Evolutionary conservation across 2,797 vertebrate species (phyloP).

Genomic region (Sebastes vulpes): DNA sequence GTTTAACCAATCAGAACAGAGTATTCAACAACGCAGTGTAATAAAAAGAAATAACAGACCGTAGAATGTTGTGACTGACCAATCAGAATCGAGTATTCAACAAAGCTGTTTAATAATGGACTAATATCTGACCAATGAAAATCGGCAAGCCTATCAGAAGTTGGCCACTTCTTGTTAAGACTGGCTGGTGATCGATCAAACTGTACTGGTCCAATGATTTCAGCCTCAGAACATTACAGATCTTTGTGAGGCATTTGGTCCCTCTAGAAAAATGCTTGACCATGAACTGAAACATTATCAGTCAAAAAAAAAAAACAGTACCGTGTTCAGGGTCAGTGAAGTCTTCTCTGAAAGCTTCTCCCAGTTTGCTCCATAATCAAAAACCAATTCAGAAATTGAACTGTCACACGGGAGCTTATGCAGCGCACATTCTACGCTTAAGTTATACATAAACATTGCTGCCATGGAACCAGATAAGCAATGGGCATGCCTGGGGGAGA

Average conservation of each 20-base stretch:
- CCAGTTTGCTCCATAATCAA: constrained; percentile 61
- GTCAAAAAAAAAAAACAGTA: not conserved
- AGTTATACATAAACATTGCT: constrained; percentile 82
- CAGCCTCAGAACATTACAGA: not conserved
- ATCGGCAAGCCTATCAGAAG: not conserved
- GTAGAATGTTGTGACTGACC: too few species aligned
- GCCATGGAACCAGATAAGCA: constrained; percentile 76
- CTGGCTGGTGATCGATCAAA: not conserved
- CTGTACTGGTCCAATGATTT: not conserved
- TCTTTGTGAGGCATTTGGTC: not conserved
- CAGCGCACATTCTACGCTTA: constrained; percentile 61
- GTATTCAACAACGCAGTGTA: too few species aligned
- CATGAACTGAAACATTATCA: constrained; percentile 24
- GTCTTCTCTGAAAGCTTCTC: constrained; percentile 31
- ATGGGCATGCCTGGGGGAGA: constrained; percentile 69
- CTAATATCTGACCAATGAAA: constrained; percentile 4
- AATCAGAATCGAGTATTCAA: too few species aligned
- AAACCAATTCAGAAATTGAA: constrained; percentile 77
- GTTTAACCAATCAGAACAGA: rapidly evolving
- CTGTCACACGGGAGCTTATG: constrained; percentile 75
- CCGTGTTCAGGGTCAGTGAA: constrained; percentile 15
- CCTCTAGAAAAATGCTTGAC: constrained; percentile 31
- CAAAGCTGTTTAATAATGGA: not conserved
- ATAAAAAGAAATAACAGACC: too few species aligned
- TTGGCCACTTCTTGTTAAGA: not conserved